Percentiles rank a stretch among this genome's conserved stretches.
phyloP scores from a whole-genome alignment of 2,797 vertebrate genomes.

The Harpagifer antarcticus region DNA sequence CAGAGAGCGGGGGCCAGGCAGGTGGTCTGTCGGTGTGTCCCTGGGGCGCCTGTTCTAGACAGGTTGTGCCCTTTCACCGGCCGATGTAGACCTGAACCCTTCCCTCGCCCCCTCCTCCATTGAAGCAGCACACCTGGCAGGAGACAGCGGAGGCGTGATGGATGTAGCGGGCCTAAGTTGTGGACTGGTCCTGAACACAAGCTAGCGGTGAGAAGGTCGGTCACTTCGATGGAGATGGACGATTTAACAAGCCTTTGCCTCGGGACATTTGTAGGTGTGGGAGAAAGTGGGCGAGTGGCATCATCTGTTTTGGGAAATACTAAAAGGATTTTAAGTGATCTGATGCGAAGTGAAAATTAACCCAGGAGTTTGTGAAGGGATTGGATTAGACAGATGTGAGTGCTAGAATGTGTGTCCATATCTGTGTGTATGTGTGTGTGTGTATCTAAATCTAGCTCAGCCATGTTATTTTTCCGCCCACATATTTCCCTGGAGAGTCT shows the following conservation, averaged over 20 bases:
- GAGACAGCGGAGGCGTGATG: slow-evolving; percentile 32
- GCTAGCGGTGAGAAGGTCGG: slow-evolving; percentile 20
- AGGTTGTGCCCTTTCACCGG: slow-evolving; percentile 36
- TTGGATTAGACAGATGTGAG: slow-evolving; percentile 36
- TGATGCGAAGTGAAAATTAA: slow-evolving; percentile 41
- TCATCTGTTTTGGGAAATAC: slow-evolving; percentile 40
- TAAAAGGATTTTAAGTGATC: slow-evolving; percentile 32
- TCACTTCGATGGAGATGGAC: not conserved
- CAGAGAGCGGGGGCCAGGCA: slow-evolving; percentile 25
- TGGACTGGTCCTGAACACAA: slow-evolving; percentile 20
- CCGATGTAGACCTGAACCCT: slow-evolving; percentile 29
- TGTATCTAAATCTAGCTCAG: slow-evolving; percentile 50
- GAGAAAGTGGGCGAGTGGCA: slow-evolving; percentile 25
- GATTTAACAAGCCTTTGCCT: slow-evolving; percentile 38
- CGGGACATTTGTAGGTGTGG: slow-evolving; percentile 17
- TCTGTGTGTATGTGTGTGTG: slow-evolving; percentile 26
- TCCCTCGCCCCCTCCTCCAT: slow-evolving; percentile 24
- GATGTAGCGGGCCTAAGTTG: slow-evolving; percentile 31
- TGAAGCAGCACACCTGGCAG: slow-evolving; percentile 46
- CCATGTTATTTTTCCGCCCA: slow-evolving; percentile 49
- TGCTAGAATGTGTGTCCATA: not conserved
- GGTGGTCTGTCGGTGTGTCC: slow-evolving; percentile 38
- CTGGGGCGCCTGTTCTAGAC: slow-evolving; percentile 44
- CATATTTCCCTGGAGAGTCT: slow-evolving; percentile 65
- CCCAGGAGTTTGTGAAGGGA: slow-evolving; percentile 9